Conservation (phyloP, 2,113 vertebrate genomes). For the Elephantulus edwardii region DNA sequence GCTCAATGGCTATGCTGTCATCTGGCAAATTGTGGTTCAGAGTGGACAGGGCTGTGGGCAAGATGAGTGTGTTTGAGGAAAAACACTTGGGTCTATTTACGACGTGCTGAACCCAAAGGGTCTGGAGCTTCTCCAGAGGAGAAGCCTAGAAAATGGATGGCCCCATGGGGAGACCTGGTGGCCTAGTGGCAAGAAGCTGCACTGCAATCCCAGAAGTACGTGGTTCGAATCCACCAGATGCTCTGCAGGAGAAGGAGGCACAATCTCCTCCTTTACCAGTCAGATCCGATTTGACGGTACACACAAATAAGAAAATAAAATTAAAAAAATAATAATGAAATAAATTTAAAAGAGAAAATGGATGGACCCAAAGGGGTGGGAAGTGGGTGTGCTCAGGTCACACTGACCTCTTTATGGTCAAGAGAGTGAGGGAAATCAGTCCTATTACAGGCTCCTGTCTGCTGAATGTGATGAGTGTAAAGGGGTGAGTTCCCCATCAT, state of each 20-base stretch:
- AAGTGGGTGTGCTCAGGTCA: background rate
- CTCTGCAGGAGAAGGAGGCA: no score
- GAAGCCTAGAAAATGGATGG: background rate
- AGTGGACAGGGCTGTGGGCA: background rate
- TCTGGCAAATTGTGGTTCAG: background rate
- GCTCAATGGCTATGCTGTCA: background rate
- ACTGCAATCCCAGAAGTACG: no score
- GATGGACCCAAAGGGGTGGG: background rate
- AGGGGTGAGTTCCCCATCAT: background rate
- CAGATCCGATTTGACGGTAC: no score
- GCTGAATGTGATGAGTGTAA: background rate
- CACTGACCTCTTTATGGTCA: background rate
- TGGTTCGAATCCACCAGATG: no score
- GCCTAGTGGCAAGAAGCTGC: no score
- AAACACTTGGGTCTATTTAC: background rate
- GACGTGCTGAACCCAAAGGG: background rate
- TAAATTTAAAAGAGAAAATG: no score
- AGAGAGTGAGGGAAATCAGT: background rate
- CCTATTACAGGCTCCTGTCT: background rate
- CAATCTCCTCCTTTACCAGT: no score
- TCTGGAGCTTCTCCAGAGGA: no score
- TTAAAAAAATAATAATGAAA: no score
- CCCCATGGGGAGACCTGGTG: background rate
- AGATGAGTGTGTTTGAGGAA: background rate
- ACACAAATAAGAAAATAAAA: no score